Conservation (phyloP, 2,888 invertebrate genomes). For the Miltochrista miniata region DNA sequence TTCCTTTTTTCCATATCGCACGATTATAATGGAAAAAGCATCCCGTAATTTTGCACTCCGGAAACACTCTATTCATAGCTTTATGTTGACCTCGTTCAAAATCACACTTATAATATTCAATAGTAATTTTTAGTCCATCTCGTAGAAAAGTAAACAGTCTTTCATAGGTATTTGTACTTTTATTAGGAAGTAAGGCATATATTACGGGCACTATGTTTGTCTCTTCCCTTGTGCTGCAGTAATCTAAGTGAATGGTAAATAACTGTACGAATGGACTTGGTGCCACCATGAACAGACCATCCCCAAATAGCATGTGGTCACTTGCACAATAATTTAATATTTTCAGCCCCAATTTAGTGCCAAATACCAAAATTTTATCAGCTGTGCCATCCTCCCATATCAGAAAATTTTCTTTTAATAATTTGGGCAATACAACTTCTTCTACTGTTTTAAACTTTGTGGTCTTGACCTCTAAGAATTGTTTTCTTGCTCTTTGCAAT, state of each 20-base stretch:
- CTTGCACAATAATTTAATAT: conserved; percentile 2
- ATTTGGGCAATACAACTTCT: conserved; percentile 2
- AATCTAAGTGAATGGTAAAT: conserved; percentile 9
- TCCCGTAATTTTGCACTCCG: conserved; percentile 9
- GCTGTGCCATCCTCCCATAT: conserved; percentile 5
- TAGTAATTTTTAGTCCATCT: conserved; percentile 9
- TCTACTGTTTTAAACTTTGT: conserved; percentile 1
- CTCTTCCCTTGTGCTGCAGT: conserved; percentile 2
- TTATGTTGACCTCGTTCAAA: conserved; percentile 11
- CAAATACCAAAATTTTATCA: conserved; percentile 4
- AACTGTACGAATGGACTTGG: too few relatives aligned
- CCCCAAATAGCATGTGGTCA: conserved; percentile 8
- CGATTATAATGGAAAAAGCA: conserved; percentile 14
- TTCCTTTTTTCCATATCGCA: conserved; percentile 5
- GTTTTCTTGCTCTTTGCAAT: conserved; percentile 3
- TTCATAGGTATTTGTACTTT: conserved; percentile 1
- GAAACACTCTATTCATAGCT: conserved; percentile 9
- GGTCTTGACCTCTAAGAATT: conserved; percentile 4
- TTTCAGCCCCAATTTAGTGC: conserved; percentile 2
- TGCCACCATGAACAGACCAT: conserved; percentile 5
- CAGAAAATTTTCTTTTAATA: conserved; percentile 6
- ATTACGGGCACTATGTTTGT: conserved; percentile 6
- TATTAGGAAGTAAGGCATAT: conserved; percentile 3
- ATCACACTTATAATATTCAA: conserved; percentile 11
- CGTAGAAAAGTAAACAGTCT: conserved; percentile 12